phyloP scores from a whole-genome alignment of 2,113 vertebrate species.

The Prunella fulvescens region DNA sequence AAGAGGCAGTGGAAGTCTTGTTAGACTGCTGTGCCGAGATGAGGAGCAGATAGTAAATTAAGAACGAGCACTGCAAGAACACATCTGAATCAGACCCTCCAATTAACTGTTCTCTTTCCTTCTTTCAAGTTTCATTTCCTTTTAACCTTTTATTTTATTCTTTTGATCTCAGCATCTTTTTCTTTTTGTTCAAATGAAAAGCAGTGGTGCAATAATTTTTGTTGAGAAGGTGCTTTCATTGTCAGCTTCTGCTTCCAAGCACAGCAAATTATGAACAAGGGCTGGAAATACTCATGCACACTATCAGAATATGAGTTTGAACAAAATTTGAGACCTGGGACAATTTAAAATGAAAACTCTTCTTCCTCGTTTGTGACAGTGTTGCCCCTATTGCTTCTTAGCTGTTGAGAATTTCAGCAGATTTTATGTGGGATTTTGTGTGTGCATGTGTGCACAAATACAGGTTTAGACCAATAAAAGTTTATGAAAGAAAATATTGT shows the following conservation, averaged over 20 bases:
- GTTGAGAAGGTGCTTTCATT: conserved; percentile 12
- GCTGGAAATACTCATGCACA: not conserved
- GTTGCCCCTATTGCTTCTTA: not conserved
- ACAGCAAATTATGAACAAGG: not conserved
- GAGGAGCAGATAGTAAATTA: conserved; percentile 50
- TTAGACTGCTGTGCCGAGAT: conserved; percentile 31
- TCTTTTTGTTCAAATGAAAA: conserved; percentile 48
- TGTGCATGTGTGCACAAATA: not conserved
- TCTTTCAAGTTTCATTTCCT: conserved; percentile 66
- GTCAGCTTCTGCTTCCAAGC: not conserved
- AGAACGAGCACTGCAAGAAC: conserved; percentile 26
- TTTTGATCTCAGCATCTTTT: conserved; percentile 49
- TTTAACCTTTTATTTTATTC: conserved; percentile 68
- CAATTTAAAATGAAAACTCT: not conserved
- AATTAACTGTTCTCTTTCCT: conserved; percentile 66
- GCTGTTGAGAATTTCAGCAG: not conserved
- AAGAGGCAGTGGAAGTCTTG: conserved; percentile 34
- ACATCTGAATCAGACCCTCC: conserved; percentile 60
- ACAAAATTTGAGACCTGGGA: not conserved
- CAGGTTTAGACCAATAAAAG: not conserved
- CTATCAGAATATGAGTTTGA: not conserved
- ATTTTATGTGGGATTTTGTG: not conserved
- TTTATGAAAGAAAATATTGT: not conserved
- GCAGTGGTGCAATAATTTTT: conserved; percentile 13
- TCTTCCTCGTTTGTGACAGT: not conserved